These are phyloP conservation scores for Meliscaeva auricollis DNA, from an alignment of 2,888 invertebrate genomes.

Conservation along the genomic window DNA sequence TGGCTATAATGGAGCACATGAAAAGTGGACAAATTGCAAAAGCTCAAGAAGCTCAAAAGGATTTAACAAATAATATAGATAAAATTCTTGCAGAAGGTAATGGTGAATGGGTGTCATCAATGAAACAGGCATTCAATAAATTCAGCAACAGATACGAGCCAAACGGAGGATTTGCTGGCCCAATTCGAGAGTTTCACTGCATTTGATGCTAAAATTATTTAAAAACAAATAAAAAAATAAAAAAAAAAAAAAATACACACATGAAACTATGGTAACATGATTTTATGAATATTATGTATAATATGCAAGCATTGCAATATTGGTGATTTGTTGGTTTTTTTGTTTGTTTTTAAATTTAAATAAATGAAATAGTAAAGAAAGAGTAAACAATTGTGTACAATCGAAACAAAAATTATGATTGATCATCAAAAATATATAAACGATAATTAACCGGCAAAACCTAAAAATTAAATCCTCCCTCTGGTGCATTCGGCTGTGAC, in stretches of 20 bases:
- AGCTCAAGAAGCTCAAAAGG: constrained; percentile 61
- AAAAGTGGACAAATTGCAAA: constrained; percentile 38
- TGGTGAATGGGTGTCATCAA: constrained; percentile 77
- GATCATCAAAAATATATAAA: constrained; percentile 15
- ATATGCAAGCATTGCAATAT: constrained; percentile 46
- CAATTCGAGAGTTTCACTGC: constrained; percentile 51
- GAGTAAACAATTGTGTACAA: constrained; percentile 1
- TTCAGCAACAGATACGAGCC: not conserved
- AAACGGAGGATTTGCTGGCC: constrained; percentile 61
- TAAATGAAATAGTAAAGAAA: constrained; percentile 38
- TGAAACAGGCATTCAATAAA: constrained; percentile 76
- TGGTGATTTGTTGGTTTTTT: not conserved
- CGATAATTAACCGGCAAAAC: not conserved
- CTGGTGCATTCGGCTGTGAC: constrained; percentile 80
- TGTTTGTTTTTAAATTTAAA: constrained; percentile 17
- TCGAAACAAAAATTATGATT: constrained; percentile 15
- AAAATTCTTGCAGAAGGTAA: constrained; percentile 69
- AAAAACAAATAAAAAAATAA: not conserved
- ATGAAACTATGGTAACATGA: constrained; percentile 36
- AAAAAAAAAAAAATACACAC: constrained; percentile 12
- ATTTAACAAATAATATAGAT: constrained; percentile 59
- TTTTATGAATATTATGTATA: constrained; percentile 23
- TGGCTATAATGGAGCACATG: constrained; percentile 56
- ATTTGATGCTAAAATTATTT: not conserved
- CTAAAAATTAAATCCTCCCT: constrained; percentile 83